These are phyloP conservation scores for Ernsta delagoae DNA, from an alignment of 2,888 invertebrate species.

Conservation along the genomic window DNA sequence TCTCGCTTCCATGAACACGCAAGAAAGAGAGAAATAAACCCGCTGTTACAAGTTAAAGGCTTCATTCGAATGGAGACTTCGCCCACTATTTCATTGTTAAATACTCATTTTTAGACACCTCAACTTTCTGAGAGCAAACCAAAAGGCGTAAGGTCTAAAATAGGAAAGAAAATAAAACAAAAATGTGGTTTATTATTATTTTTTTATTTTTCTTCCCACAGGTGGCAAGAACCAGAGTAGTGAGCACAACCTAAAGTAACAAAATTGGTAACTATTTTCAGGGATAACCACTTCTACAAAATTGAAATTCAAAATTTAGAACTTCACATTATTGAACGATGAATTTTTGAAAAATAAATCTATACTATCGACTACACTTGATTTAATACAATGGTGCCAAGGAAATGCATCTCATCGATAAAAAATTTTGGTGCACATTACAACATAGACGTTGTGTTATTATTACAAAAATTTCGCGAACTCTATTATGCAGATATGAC, in stretches of 20 bases:
- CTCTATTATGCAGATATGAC: constrained; percentile 26
- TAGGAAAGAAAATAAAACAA: constrained; percentile 54
- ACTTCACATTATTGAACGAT: constrained; percentile 1
- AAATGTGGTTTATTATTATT: constrained; percentile 66
- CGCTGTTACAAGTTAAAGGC: constrained; percentile 60
- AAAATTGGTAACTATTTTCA: constrained; percentile 84
- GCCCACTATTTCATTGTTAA: constrained; percentile 72
- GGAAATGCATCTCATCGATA: constrained; percentile 34
- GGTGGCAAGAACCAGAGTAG: constrained; percentile 82
- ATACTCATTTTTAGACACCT: constrained; percentile 49
- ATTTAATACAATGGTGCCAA: constrained; percentile 42
- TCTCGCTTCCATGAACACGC: constrained; percentile 63
- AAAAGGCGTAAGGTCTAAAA: background rate
- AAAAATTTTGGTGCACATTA: constrained; percentile 29
- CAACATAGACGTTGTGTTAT: constrained; percentile 25
- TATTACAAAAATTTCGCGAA: constrained; percentile 29
- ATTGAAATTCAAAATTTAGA: constrained; percentile 38
- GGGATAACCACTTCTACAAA: constrained; percentile 73
- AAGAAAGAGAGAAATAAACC: constrained; percentile 60
- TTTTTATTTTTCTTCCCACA: constrained; percentile 78
- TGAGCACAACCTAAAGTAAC: constrained; percentile 77
- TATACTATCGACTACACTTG: constrained; percentile 40
- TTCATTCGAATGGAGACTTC: constrained; percentile 70
- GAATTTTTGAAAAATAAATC: constrained; percentile 22
- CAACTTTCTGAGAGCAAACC: background rate